Evolutionary conservation across 2,113 vertebrate species (phyloP).

Genomic region (Hemiscyllium ocellatum): DNA sequence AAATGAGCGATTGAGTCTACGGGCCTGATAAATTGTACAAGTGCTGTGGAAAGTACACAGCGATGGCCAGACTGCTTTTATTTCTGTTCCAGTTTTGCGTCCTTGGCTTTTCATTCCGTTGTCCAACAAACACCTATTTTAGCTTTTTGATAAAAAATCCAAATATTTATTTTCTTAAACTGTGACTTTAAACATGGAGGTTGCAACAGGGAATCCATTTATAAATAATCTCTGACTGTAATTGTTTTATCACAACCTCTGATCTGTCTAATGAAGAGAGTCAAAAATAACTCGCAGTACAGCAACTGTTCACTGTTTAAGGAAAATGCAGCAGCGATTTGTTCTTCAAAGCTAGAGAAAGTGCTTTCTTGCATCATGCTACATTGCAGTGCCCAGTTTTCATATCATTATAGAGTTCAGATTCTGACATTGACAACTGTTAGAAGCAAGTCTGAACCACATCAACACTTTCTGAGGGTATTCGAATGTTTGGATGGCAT

Average conservation of each 20-base stretch:
- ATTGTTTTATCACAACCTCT: not conserved
- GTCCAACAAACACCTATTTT: not conserved
- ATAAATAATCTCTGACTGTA: not conserved
- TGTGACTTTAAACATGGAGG: not conserved
- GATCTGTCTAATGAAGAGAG: not conserved
- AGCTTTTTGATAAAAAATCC: not conserved
- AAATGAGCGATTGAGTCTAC: not conserved
- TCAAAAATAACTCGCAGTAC: not conserved
- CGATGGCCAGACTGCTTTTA: not conserved
- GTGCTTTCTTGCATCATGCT: not conserved
- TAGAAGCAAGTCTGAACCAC: not conserved
- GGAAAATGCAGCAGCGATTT: not conserved
- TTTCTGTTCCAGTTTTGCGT: not conserved
- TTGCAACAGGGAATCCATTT: not conserved
- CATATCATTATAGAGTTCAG: not conserved
- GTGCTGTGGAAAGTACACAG: not conserved
- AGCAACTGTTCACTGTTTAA: not conserved
- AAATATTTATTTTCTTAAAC: not conserved
- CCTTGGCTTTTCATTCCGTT: not conserved
- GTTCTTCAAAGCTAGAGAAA: too few species aligned
- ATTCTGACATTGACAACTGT: not conserved
- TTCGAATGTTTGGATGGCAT: too few species aligned
- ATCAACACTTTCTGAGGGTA: not conserved
- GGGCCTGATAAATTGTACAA: not conserved
- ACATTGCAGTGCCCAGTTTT: not conserved